Conservation (phyloP, 2,113 vertebrate genomes). For the Engystomops pustulosus region DNA sequence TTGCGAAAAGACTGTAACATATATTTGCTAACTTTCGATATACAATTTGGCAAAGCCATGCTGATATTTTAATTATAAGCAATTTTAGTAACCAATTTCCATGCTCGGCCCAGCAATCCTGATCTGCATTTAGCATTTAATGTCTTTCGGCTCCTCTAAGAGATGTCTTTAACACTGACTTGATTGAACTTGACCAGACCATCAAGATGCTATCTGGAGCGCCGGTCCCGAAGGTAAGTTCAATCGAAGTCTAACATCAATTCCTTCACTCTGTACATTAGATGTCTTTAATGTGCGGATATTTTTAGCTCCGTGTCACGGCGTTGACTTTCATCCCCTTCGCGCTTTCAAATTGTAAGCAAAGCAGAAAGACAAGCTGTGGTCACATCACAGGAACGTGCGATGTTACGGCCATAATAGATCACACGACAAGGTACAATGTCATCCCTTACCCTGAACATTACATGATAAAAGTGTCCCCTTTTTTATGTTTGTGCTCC, state of each 20-base stretch:
- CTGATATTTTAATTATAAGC: neutral
- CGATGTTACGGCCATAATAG: slow-evolving; percentile 28
- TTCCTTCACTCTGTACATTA: slow-evolving; percentile 14
- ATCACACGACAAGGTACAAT: slow-evolving; percentile 39
- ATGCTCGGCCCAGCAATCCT: neutral
- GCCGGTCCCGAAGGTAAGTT: slow-evolving; percentile 26
- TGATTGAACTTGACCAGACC: slow-evolving; percentile 20
- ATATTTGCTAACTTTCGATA: too few relatives aligned
- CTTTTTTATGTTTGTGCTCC: neutral
- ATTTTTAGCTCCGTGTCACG: slow-evolving; percentile 37
- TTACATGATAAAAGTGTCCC: slow-evolving; percentile 37
- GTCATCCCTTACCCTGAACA: slow-evolving; percentile 18
- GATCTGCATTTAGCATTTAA: slow-evolving; percentile 11
- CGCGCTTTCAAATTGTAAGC: slow-evolving; percentile 23
- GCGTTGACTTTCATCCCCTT: slow-evolving; percentile 12
- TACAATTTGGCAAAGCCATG: neutral
- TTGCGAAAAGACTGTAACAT: too few relatives aligned
- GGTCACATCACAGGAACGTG: neutral
- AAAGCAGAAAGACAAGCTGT: slow-evolving; percentile 21
- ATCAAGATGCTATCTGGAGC: neutral
- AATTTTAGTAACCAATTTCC: neutral
- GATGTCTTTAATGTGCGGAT: neutral
- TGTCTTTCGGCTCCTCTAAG: neutral
- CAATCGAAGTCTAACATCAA: slow-evolving; percentile 28
- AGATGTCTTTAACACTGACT: slow-evolving; percentile 12